These are phyloP conservation scores for Burhinus oedicnemus DNA, from an alignment of 2,113 vertebrate species.

Conservation along the genomic window DNA sequence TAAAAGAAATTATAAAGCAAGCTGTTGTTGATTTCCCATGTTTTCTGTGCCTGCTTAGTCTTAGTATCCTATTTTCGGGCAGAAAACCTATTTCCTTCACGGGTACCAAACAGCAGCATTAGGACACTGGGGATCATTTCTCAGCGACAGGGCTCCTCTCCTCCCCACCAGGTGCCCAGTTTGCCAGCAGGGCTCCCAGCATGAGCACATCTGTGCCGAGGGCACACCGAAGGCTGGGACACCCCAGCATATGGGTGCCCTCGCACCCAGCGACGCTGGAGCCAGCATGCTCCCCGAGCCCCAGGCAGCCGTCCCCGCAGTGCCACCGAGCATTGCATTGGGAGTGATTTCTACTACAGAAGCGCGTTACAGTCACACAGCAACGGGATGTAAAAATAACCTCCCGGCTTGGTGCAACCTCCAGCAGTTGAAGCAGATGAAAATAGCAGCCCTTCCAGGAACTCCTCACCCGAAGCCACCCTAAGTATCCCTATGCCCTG, in stretches of 20 bases:
- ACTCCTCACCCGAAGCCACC: neutral
- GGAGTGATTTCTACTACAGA: neutral
- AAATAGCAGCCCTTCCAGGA: neutral
- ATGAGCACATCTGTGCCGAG: fast-evolving
- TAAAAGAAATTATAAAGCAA: neutral
- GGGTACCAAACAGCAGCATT: neutral
- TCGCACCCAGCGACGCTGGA: fast-evolving
- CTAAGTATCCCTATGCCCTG: neutral
- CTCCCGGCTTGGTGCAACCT: fast-evolving
- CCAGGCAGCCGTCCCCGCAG: neutral
- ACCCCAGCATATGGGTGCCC: neutral
- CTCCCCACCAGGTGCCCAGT: neutral
- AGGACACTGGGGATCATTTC: neutral
- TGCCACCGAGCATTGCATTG: fast-evolving
- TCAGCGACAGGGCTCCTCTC: neutral
- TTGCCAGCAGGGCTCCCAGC: neutral
- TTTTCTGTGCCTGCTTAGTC: neutral
- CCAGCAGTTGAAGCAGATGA: fast-evolving
- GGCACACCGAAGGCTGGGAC: neutral
- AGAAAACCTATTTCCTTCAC: neutral
- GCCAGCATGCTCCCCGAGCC: neutral
- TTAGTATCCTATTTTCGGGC: neutral
- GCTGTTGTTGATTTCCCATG: fast-evolving
- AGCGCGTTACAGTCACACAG: neutral
- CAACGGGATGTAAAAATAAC: fast-evolving